Base-by-base conservation (phyloP, 2,888 invertebrate genomes). In the Lacanobia oleracea region DNA sequence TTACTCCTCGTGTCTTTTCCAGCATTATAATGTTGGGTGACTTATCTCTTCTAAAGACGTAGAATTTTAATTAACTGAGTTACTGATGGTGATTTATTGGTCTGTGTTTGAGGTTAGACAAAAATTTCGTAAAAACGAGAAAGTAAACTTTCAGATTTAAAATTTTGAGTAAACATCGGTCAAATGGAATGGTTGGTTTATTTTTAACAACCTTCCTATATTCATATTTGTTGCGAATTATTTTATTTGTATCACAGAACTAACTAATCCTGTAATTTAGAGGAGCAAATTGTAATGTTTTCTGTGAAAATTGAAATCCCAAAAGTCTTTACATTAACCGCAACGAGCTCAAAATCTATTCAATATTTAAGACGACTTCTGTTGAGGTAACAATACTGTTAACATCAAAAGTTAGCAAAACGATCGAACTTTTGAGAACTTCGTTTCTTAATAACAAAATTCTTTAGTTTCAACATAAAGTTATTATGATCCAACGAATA, bases 1-100 rank as follows among this genome's bases (percentile, higher is more conserved):
- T 60, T 64, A 70, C 81, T 67, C 54, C 37, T 75, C 64, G 71
- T 66, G 53, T 79, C 82, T 81, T 82, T 83, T 69, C 68, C 63
- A 69, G 43, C 54, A 63, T 61, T 54, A 62, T 79, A 68, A 72
- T 72, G 64, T 70, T 50, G 54, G 48, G 48, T 43, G 70, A 82
- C 60, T 81, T 81, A 81, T 81, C 64, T 43, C 1, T 77, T 43
- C 62, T 27, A 27, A 18, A 64, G 40, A 48, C 14, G 45, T 18
- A 1, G 10, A 27, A 45, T 66, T 54, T 14, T 79, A 33, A 33
- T 21, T 14, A 68, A 8, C 23, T 40, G 18, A 8, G 51, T 23
- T 69, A 37, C 54, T 45, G n/a, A 37, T 54, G 59, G 40, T 67
- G 18, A 63, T 60, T 73, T 5, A 72, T 60, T 48, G 4, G 2